These are phyloP conservation scores for Champsocephalus gunnari DNA, from an alignment of 2,797 vertebrate genomes.

Conservation along the genomic window DNA sequence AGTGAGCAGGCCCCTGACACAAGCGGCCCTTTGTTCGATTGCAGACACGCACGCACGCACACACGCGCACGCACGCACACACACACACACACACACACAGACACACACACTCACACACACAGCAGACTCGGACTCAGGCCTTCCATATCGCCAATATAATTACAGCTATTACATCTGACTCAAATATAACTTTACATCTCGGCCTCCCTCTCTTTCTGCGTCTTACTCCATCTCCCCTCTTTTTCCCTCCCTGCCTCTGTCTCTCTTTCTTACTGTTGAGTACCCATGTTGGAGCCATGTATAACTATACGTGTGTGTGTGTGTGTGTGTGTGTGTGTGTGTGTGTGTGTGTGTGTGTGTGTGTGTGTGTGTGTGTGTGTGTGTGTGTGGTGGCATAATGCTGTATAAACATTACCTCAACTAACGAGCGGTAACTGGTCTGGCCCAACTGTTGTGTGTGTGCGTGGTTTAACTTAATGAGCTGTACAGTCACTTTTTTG, in stretches of 20 bases:
- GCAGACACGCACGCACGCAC: constrained; percentile 58
- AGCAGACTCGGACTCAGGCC: constrained; percentile 72
- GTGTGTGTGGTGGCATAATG: constrained; percentile 80
- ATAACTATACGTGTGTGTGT: constrained; percentile 35
- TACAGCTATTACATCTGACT: constrained; percentile 84
- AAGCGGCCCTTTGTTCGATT: constrained; percentile 81
- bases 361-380: constrained; percentile 53
- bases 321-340: constrained; percentile 28
- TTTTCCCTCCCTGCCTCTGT: constrained; percentile 22
- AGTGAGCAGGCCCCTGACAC: constrained; percentile 80
- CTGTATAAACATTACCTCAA: constrained; percentile 90
- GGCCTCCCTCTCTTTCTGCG: constrained; percentile 19
- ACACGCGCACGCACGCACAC: not conserved
- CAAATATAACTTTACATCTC: constrained; percentile 82
- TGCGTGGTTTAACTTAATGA: constrained; percentile 73
- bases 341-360: no score
- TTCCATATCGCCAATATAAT: constrained; percentile 84
- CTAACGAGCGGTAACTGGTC: constrained; percentile 85
- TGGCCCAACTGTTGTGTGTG: constrained; percentile 63
- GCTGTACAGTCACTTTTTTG: constrained; percentile 74
- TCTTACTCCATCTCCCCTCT: constrained; percentile 32
- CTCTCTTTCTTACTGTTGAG: constrained; percentile 52
- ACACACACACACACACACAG: constrained; percentile 17
- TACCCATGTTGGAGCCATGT: constrained; percentile 61
- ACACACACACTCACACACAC: constrained; percentile 27